A percentile compares a stretch with the other conserved stretches of the same genome.
These are phyloP conservation scores for Drosophila mayri DNA, from an alignment of 1,140 invertebrate species.

Conservation along the genomic window DNA sequence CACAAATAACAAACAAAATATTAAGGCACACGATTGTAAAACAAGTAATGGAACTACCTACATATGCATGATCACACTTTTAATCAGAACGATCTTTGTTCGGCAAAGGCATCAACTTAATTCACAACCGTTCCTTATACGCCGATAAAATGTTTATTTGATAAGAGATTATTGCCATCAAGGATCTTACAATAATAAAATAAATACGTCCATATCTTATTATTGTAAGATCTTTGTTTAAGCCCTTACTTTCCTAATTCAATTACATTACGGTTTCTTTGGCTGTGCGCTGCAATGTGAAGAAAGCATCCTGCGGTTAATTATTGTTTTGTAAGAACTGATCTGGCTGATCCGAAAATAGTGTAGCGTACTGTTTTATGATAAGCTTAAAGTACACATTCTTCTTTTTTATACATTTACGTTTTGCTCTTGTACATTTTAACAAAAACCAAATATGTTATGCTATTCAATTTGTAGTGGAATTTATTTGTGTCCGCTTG, in stretches of 20 bases:
- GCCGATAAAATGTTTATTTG: constrained; percentile 15
- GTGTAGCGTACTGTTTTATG: constrained; percentile 40
- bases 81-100: neutral
- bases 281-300: constrained; percentile 71
- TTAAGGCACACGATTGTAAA: constrained; percentile 17
- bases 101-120: constrained; percentile 5
- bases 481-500: constrained; percentile 60
- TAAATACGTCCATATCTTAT: neutral
- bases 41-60: constrained; percentile 41
- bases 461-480: constrained; percentile 78
- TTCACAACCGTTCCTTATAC: constrained; percentile 13
- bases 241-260: constrained; percentile 18
- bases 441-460: constrained; percentile 74
- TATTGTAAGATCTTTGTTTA: neutral
- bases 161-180: constrained; percentile 55
- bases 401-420: constrained; percentile 12
- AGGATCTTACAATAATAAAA: too few species aligned
- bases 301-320: constrained; percentile 57
- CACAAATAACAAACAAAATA: constrained; percentile 19
- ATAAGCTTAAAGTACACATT: constrained; percentile 26
- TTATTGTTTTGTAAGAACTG: constrained; percentile 35
- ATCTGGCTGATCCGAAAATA: constrained; percentile 24
- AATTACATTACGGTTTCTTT: constrained; percentile 59
- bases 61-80: constrained; percentile 42
- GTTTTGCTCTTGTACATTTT: constrained; percentile 31